Evolutionary conservation across 2,888 invertebrate genomes (phyloP), one percentile per base, ranked within the genome.

Genomic region (Erannis defoliaria): DNA sequence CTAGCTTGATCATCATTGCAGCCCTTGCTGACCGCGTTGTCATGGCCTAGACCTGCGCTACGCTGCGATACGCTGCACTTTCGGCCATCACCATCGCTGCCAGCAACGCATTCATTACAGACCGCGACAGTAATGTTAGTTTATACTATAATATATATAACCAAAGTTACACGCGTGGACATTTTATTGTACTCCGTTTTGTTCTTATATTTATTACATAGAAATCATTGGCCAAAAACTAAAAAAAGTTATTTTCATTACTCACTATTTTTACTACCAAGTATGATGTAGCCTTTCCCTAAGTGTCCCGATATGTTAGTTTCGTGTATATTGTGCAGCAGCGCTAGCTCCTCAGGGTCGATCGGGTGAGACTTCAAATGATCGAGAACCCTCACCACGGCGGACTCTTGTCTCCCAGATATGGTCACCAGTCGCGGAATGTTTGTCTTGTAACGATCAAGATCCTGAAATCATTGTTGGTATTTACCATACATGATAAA

Each of bases 251-350:
- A 26, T 26, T 5, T 26, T 8, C n/a, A n/a, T n/a, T n/a, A n/a
- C 8, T 26, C 26, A 8, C n/a, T 42, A n/a, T 1, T 14, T 26
- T 6, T 16, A 26, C 96, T 70, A n/a, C 73, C 72, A 9, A 95
- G 89, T 35, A 96, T 81, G 4, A 93, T 85, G 75, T 92, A 95
- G 5, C 96, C 96, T 70, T 96, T 74, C 6, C 75, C 75, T 12
- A 95, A 90, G 81, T 95, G 95, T 0, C 94, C 93, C 14, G 85
- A 55, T 60, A 91, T 89, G 5, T 84, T 82, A 19, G 74, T 80
- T 9, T 85, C 80, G 64, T 91, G 92, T 6, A 92, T 78, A 29
- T 88, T 88, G 64, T 94, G 93, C 12, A 93, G 76, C 21, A 94
- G 70, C 4, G 83, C 84, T 10, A 90, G 74, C 68, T 90, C 93